These are phyloP conservation scores for Eudemis profundana DNA, from an alignment of 2,888 invertebrate species.

Conservation along the genomic window DNA sequence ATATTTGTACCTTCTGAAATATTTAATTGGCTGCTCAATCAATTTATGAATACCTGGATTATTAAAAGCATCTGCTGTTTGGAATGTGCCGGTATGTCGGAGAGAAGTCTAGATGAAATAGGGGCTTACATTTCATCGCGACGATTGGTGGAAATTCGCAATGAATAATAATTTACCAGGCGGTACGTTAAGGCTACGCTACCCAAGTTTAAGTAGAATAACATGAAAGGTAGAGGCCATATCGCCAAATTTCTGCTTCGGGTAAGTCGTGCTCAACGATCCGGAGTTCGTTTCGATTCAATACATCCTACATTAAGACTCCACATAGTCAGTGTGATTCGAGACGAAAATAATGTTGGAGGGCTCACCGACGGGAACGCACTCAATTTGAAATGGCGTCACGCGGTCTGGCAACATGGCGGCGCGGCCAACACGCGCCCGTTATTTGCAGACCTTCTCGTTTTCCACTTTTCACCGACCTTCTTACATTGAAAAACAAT, in stretches of 20 bases:
- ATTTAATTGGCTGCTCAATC: slow-evolving; percentile 34
- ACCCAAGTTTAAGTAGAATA: not conserved
- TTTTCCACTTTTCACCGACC: slow-evolving; percentile 59
- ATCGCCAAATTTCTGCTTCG: slow-evolving; percentile 29
- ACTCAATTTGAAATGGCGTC: slow-evolving; percentile 80
- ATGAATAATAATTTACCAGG: slow-evolving; percentile 2
- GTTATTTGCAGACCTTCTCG: slow-evolving; percentile 65
- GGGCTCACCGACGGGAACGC: slow-evolving; percentile 60
- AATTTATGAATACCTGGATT: slow-evolving; percentile 26
- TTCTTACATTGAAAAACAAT: slow-evolving; percentile 51
- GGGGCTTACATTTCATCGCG: slow-evolving; percentile 13
- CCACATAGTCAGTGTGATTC: slow-evolving; percentile 46
- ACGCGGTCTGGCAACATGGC: slow-evolving; percentile 83
- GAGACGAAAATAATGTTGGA: slow-evolving; percentile 47
- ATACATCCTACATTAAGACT: slow-evolving; percentile 43
- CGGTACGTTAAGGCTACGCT: not conserved
- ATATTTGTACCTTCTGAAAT: slow-evolving; percentile 31
- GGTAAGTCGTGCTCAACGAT: slow-evolving; percentile 34
- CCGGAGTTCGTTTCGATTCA: slow-evolving; percentile 39
- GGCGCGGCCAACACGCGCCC: slow-evolving; percentile 62
- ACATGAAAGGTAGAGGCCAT: slow-evolving; percentile 14
- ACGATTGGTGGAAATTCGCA: not conserved
- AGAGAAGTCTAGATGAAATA: slow-evolving; percentile 15
- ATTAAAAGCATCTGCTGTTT: slow-evolving; percentile 11
- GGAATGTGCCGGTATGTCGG: not conserved